phyloP scores from a whole-genome alignment of 2,888 invertebrate species.

The Drosophila histrio region DNA sequence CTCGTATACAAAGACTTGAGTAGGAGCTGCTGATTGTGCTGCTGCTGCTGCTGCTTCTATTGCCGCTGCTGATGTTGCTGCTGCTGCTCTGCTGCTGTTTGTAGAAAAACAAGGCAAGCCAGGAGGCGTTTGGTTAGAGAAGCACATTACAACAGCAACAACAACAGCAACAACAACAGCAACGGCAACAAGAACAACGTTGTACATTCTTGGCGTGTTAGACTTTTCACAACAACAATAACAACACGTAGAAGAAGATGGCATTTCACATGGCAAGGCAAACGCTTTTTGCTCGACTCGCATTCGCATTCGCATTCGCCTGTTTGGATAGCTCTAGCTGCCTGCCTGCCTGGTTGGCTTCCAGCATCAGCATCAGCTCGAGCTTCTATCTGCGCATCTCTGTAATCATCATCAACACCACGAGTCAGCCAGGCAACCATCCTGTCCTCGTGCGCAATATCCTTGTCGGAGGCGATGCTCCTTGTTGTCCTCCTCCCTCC shows the following conservation, averaged over 20 bases:
- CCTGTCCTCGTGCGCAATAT: slow-evolving; percentile 79
- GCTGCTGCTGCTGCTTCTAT: slow-evolving; percentile 48
- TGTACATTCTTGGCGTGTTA: slow-evolving; percentile 77
- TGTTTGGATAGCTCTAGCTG: slow-evolving; percentile 54
- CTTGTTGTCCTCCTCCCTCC: slow-evolving; percentile 11
- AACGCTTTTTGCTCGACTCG: slow-evolving; percentile 66
- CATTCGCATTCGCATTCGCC: slow-evolving; percentile 48
- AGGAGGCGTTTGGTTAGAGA: slow-evolving; percentile 47
- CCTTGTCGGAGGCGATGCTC: slow-evolving; percentile 64
- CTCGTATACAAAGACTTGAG: slow-evolving; percentile 49
- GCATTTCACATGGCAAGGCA: slow-evolving; percentile 63
- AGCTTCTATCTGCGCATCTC: slow-evolving; percentile 73
- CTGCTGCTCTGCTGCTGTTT: slow-evolving; percentile 58
- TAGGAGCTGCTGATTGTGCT: slow-evolving; percentile 55
- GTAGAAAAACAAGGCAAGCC: slow-evolving; percentile 65
- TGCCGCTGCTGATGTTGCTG: slow-evolving; percentile 12
- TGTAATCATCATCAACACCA: slow-evolving; percentile 78
- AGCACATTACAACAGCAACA: slow-evolving; percentile 68
- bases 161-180: slow-evolving; percentile 56
- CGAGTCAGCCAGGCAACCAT: slow-evolving; percentile 71
- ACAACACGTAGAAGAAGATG: slow-evolving; percentile 14
- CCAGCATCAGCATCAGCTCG: slow-evolving; percentile 43
- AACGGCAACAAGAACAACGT: slow-evolving; percentile 63
- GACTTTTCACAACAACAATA: slow-evolving; percentile 62
- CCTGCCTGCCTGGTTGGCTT: slow-evolving; percentile 22